Evolutionary conservation across 2,888 invertebrate genomes (phyloP).

Genomic region (Craniophora ligustri): DNA sequence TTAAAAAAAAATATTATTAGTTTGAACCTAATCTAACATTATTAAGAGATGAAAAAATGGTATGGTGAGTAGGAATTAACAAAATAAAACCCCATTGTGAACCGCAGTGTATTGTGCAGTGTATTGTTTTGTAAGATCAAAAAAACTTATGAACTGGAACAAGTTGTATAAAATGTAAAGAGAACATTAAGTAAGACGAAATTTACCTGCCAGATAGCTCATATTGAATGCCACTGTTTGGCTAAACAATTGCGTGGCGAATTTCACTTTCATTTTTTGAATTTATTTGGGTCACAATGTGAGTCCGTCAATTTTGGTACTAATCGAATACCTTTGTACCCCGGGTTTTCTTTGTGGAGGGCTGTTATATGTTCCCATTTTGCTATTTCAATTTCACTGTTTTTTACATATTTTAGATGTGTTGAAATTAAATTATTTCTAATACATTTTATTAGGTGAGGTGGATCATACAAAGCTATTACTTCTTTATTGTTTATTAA

Average conservation of each 20-base stretch:
- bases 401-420: slow-evolving; percentile 30
- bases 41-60: neutral
- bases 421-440: slow-evolving; percentile 52
- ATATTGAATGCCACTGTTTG: slow-evolving; percentile 46
- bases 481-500: slow-evolving; percentile 42
- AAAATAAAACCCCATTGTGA: too few relatives aligned
- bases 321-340: too few relatives aligned
- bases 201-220: slow-evolving; percentile 54
- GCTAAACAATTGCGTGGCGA: slow-evolving; percentile 52
- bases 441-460: slow-evolving; percentile 50
- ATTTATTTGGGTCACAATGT: slow-evolving; percentile 42
- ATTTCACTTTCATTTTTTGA: slow-evolving; percentile 50
- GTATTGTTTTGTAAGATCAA: too few relatives aligned
- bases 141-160: too few relatives aligned
- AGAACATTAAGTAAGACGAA: too few relatives aligned
- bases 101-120: too few relatives aligned
- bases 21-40: neutral
- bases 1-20: neutral
- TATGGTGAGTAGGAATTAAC: neutral
- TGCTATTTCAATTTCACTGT: slow-evolving; percentile 26
- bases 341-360: slow-evolving; percentile 38
- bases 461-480: slow-evolving; percentile 48
- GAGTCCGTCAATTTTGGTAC: too few relatives aligned
- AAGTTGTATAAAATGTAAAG: too few relatives aligned
- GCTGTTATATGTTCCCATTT: slow-evolving; percentile 50